Conservation (phyloP, 2,113 vertebrate species). For the Cynoglossus semilaevis region DNA sequence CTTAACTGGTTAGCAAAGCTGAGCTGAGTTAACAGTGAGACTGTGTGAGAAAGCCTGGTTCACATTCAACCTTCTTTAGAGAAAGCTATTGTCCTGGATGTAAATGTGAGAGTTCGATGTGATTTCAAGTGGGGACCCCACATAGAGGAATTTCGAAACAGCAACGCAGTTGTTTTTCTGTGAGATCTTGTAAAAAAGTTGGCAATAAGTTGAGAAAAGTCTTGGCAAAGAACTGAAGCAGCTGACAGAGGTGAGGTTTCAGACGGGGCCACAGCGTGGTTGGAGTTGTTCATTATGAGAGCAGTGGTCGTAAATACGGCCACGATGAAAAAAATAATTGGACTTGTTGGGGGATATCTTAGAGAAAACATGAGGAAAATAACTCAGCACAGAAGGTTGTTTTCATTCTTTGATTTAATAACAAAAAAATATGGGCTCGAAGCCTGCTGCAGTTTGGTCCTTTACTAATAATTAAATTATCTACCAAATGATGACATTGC, state of each 20-base stretch:
- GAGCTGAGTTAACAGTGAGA: constrained; percentile 17
- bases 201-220: constrained; percentile 20
- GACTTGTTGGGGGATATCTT: constrained; percentile 1
- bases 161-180: constrained; percentile 31
- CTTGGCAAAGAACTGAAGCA: constrained; percentile 31
- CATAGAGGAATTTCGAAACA: constrained; percentile 17
- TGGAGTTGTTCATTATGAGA: background rate
- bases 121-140: constrained; percentile 16
- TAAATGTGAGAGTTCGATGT: constrained; percentile 24
- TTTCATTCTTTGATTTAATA: background rate
- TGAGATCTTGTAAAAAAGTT: constrained; percentile 40
- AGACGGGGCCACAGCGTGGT: background rate
- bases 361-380: background rate
- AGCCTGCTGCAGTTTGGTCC: background rate
- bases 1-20: constrained; percentile 21
- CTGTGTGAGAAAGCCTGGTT: too few species aligned
- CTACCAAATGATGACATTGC: too few species aligned
- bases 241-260: background rate
- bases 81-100: too few species aligned
- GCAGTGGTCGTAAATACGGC: constrained; percentile 24
- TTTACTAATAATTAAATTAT: too few species aligned
- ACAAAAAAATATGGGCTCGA: background rate
- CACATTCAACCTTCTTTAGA: too few species aligned
- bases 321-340: background rate
- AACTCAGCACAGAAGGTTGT: background rate